Evolutionary conservation across 2,888 invertebrate species (phyloP).

Genomic region (Drosophila fulvimacula): DNA sequence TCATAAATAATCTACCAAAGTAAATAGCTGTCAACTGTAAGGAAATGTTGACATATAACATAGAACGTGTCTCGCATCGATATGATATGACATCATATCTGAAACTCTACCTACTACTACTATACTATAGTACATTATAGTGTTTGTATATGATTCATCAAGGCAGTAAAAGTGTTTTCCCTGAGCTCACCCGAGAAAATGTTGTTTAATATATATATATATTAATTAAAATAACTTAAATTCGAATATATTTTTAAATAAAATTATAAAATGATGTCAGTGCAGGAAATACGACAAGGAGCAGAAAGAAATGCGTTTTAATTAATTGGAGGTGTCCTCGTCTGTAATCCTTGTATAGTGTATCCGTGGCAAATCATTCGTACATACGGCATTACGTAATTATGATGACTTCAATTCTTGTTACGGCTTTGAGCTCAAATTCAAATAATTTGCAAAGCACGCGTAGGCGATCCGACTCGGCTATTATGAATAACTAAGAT

Average conservation of each 20-base stretch:
- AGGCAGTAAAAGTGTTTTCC: neutral
- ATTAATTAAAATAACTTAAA: neutral
- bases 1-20: neutral
- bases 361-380: slow-evolving; percentile 3
- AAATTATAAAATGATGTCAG: slow-evolving; percentile 40
- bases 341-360: neutral
- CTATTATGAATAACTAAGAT: neutral
- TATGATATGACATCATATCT: neutral
- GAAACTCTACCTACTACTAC: slow-evolving; percentile 4
- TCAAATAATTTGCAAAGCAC: neutral
- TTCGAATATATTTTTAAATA: slow-evolving; percentile 12
- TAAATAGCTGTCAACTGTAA: slow-evolving; percentile 10
- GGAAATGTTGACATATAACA: neutral
- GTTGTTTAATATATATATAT: neutral
- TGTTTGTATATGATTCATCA: neutral
- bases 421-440: slow-evolving; percentile 17
- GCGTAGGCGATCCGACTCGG: neutral
- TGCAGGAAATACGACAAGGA: slow-evolving; percentile 15
- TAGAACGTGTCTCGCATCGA: neutral
- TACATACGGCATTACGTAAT: slow-evolving; percentile 54
- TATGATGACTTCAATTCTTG: slow-evolving; percentile 65
- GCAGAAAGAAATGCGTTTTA: slow-evolving; percentile 63
- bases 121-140: slow-evolving; percentile 21
- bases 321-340: slow-evolving; percentile 67
- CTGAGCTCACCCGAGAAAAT: neutral